phyloP scores from a whole-genome alignment of 1,140 invertebrate genomes.

The Onthophagus taurus region DNA sequence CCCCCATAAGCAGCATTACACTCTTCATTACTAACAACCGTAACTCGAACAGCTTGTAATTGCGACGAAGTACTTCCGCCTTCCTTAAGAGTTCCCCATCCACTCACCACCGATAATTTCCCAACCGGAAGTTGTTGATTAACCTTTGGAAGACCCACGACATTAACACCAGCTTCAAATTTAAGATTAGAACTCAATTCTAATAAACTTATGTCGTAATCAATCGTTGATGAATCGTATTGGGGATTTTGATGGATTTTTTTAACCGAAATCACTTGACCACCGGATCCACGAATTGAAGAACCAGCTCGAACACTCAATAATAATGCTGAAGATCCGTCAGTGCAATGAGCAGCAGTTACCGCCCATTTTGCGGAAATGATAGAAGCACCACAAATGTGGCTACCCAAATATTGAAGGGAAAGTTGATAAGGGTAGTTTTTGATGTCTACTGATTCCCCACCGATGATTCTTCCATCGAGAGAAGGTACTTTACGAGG shows the following conservation, averaged over 20 bases:
- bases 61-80: constrained; percentile 13
- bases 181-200: constrained; percentile 19
- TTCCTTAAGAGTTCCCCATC: constrained; percentile 25
- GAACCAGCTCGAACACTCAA: constrained; percentile 17
- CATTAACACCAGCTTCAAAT: constrained; percentile 1
- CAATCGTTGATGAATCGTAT: constrained; percentile 29
- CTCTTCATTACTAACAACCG: constrained; percentile 21
- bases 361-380: constrained; percentile 46
- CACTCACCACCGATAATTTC: constrained; percentile 15
- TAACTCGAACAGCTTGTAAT: constrained; percentile 23
- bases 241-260: constrained; percentile 30
- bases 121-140: constrained; percentile 3
- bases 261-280: constrained; percentile 26
- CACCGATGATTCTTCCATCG: constrained; percentile 52
- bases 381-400: constrained; percentile 54
- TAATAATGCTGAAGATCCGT: constrained; percentile 19
- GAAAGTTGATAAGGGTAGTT: constrained; percentile 52
- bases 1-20: constrained; percentile 23
- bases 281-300: constrained; percentile 15
- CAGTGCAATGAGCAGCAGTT: constrained; percentile 55
- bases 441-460: constrained; percentile 44
- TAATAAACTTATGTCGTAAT: constrained; percentile 34
- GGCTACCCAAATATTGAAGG: constrained; percentile 39
- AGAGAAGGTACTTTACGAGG: constrained; percentile 9
- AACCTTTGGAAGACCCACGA: constrained; percentile 4